Evolutionary conservation across 1,140 invertebrate species (phyloP), one percentile per base, ranked within the genome.

Genomic region (Drepana arcuata): DNA sequence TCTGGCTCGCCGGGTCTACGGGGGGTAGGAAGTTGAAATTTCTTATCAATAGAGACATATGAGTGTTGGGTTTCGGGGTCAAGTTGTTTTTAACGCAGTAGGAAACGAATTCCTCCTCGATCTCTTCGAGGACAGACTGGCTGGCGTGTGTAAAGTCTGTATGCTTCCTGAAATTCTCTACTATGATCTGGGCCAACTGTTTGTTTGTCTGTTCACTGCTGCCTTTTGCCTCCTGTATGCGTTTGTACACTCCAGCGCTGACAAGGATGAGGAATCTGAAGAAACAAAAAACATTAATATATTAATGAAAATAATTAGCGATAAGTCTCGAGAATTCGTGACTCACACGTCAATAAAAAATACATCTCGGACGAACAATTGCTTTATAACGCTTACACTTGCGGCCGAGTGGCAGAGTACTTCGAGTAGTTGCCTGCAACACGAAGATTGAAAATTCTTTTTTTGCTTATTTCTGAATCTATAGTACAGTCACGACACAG

Each of bases 51-150:
- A 97, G 82, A 0, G 93, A 95, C 45, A 96, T 79, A 13, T 78
- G 69, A 2, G 65, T 74, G 25, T 78, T 80, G 2, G 81, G 80
- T 61, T 84, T 67, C 2, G 77, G 79, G 25, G 64, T 84, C 34
- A 84, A 46, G 4, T 83, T 85, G 34, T 85, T 87, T 35, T 86
- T 88, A 81, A 93, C 90, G 55, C 89, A 95, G 34, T 88, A 87
- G 34, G 95, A 92, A 43, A 95, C 91, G 64, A 96, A 95, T 34
- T 93, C 88, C 30, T 93, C 81, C 2, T 93, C 92, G 5, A 94
- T 89, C 83, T 93, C 93, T 60, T 96, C 91, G 0, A 96, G 89
- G 0, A 95, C 93, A 1, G 92, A 91, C 83, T 96, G 94, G 18
- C 93, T 93, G 18, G 96, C 93, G 14, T 91, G 90, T 16, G 88